Evolutionary conservation across 2,888 invertebrate genomes (phyloP).

Genomic region (Syrphus vitripennis): DNA sequence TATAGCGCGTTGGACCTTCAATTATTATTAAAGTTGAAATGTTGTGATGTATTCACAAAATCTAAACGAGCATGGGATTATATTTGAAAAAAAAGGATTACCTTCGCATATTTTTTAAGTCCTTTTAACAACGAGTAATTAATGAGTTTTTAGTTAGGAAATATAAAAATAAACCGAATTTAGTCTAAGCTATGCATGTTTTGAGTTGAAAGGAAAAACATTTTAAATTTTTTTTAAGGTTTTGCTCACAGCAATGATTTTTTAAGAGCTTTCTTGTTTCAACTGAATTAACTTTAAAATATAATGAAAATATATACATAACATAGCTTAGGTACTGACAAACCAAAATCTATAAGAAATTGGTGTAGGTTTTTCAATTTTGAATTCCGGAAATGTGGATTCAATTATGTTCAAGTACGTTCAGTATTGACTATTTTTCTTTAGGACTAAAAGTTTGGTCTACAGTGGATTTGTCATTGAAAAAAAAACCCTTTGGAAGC

Average conservation of each 20-base stretch:
- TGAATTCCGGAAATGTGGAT: too few relatives aligned
- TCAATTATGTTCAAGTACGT: too few relatives aligned
- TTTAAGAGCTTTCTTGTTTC: neutral
- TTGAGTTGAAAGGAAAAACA: neutral
- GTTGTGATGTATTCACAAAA: neutral
- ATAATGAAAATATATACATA: neutral
- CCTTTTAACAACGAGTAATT: neutral
- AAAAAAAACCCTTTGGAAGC: too few relatives aligned
- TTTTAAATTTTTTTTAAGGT: neutral
- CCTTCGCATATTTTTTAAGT: neutral
- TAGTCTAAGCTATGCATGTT: neutral
- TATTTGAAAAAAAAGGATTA: neutral
- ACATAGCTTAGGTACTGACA: too few relatives aligned
- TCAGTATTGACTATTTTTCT: too few relatives aligned
- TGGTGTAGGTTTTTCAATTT: too few relatives aligned
- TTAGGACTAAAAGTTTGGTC: too few relatives aligned
- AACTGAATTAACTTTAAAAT: neutral
- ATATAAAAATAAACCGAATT: neutral
- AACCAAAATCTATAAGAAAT: too few relatives aligned
- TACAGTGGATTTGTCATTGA: too few relatives aligned
- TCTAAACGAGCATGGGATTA: neutral
- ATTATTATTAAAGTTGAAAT: conserved; percentile 6
- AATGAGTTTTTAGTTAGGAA: neutral
- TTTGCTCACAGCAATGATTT: neutral
- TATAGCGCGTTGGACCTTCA: conserved; percentile 6